These are phyloP conservation scores for Sparidentex hasta DNA, from an alignment of 2,797 vertebrate genomes.

Conservation along the genomic window DNA sequence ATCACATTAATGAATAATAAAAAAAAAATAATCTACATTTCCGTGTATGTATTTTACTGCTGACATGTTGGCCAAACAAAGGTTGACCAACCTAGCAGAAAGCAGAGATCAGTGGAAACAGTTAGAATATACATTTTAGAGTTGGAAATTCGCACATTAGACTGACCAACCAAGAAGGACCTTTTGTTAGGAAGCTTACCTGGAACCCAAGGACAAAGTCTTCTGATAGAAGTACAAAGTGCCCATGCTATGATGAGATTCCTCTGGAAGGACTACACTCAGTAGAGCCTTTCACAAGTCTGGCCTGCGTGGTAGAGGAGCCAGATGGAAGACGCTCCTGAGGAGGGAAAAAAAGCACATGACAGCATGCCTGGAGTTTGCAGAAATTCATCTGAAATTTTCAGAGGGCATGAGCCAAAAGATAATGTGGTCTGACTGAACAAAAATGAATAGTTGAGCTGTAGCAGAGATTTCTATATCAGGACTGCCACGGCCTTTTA, in stretches of 20 bases:
- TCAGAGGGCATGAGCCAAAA: conserved; percentile 1
- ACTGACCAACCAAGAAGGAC: not conserved
- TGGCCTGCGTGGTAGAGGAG: conserved; percentile 26
- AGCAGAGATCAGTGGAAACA: not conserved
- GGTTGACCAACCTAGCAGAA: not conserved
- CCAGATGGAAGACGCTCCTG: conserved; percentile 44
- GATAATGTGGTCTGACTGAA: conserved; percentile 13
- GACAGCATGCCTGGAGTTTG: conserved; percentile 22
- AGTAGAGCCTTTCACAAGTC: conserved; percentile 42
- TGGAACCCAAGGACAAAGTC: not conserved
- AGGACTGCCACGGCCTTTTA: not conserved
- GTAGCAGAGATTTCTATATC: not conserved
- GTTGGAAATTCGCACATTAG: not conserved
- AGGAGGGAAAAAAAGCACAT: conserved; percentile 12
- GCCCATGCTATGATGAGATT: conserved; percentile 16
- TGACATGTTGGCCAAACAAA: not conserved
- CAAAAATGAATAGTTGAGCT: conserved; percentile 2
- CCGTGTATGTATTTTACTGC: not conserved
- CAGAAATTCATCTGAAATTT: conserved; percentile 26
- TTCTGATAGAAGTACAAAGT: conserved; percentile 23
- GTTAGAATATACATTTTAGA: not conserved
- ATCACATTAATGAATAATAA: not conserved
- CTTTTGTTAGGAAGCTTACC: not conserved
- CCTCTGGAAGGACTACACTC: conserved; percentile 36
- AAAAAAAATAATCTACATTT: not conserved